Evolutionary conservation across 2,113 vertebrate species (phyloP).

Genomic region (Eubucco bourcierii): DNA sequence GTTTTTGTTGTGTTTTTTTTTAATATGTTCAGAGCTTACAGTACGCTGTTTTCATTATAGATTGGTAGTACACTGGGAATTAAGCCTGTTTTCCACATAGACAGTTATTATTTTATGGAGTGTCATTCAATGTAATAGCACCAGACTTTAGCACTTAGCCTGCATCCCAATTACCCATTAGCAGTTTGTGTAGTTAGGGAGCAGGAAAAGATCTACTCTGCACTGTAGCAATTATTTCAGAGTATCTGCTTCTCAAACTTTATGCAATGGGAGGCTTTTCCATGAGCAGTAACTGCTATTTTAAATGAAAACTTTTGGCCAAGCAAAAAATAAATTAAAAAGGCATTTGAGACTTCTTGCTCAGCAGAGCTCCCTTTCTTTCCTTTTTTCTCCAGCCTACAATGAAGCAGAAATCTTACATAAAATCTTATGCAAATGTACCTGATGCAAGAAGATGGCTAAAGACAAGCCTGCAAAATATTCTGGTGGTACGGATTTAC

Average conservation of each 20-base stretch:
- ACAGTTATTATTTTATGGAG: conserved; percentile 47
- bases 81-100: background rate
- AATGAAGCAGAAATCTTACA: background rate
- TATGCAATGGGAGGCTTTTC: background rate
- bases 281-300: background rate
- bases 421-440: background rate
- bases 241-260: background rate
- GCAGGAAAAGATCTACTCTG: background rate
- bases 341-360: background rate
- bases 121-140: conserved; percentile 17
- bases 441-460: background rate
- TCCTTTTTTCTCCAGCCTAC: background rate
- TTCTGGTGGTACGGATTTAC: background rate
- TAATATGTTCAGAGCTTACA: background rate
- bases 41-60: conserved; percentile 14
- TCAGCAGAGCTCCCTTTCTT: background rate
- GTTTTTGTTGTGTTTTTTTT: background rate
- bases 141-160: conserved; percentile 41
- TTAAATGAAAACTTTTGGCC: background rate
- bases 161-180: conserved; percentile 29
- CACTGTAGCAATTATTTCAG: background rate
- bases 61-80: conserved; percentile 9
- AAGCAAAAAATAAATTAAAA: background rate
- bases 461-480: background rate
- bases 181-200: background rate